phyloP scores from a whole-genome alignment of 1,140 invertebrate species.

The Mizuhopecten yessoensis region DNA sequence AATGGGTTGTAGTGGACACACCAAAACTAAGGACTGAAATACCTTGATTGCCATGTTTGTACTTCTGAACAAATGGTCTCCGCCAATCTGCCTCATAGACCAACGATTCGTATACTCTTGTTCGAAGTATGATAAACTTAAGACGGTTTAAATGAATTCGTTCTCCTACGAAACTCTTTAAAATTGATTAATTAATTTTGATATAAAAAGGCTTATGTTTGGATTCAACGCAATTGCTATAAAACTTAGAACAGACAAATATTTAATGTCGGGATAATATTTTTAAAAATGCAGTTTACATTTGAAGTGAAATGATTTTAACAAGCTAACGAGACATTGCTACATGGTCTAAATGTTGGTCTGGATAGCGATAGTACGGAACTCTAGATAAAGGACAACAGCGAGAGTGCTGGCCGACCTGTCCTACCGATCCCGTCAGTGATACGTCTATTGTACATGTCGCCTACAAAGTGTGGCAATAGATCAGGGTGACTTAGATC shows the following conservation, averaged over 20 bases:
- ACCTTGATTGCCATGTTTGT: neutral
- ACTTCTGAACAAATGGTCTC: neutral
- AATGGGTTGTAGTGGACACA: conserved; percentile 14
- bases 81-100: neutral
- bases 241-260: too few relatives aligned
- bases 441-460: neutral
- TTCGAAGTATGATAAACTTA: neutral
- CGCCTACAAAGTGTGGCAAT: neutral
- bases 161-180: neutral
- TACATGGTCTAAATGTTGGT: neutral
- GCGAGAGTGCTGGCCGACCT: neutral
- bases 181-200: too few relatives aligned
- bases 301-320: neutral
- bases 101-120: neutral
- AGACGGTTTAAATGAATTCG: neutral
- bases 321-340: neutral
- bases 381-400: neutral
- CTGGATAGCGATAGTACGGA: neutral
- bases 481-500: neutral
- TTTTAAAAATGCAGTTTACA: neutral
- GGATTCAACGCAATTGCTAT: too few relatives aligned
- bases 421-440: neutral
- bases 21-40: neutral
- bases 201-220: too few relatives aligned
- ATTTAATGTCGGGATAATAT: too few relatives aligned